Percentiles rank a stretch among this genome's conserved stretches.
Evolutionary conservation across 2,797 vertebrate genomes (phyloP).

Genomic region (Rhinoraja longicauda): DNA sequence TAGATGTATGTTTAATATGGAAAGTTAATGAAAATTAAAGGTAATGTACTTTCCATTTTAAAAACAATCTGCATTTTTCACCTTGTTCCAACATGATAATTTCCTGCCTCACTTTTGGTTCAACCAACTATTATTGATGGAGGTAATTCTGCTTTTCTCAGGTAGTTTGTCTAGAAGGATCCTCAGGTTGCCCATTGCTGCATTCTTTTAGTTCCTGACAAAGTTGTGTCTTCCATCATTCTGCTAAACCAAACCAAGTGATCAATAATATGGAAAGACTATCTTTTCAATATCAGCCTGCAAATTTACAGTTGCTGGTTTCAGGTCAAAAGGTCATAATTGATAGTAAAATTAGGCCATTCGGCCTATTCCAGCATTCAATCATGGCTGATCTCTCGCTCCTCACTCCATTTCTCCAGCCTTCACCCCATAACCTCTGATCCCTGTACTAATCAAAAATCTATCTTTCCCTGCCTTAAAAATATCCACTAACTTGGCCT

Average conservation of each 20-base stretch:
- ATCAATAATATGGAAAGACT: neutral
- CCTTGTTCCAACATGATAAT: neutral
- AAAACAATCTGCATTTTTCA: neutral
- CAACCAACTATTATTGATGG: neutral
- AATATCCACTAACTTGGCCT: too few relatives aligned
- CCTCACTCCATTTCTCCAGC: too few relatives aligned
- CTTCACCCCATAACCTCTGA: too few relatives aligned
- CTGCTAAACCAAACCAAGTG: neutral
- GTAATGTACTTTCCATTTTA: neutral
- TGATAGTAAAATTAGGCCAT: too few relatives aligned
- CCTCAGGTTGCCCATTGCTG: neutral
- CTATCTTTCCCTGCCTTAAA: too few relatives aligned
- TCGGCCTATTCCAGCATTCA: too few relatives aligned
- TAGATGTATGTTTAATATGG: slow-evolving; percentile 12
- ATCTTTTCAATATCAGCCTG: neutral
- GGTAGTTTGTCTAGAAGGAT: neutral
- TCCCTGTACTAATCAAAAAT: too few relatives aligned
- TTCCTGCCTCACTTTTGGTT: too few relatives aligned
- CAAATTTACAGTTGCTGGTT: neutral
- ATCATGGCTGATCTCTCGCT: too few relatives aligned
- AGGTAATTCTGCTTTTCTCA: neutral
- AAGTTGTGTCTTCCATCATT: neutral
- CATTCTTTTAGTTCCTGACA: neutral
- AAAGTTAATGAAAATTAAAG: neutral
- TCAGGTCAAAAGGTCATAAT: neutral